A percentile compares a stretch with the other conserved stretches of the same genome.
Conservation (phyloP, 2,113 vertebrate genomes). For the Hyaena hyaena region DNA sequence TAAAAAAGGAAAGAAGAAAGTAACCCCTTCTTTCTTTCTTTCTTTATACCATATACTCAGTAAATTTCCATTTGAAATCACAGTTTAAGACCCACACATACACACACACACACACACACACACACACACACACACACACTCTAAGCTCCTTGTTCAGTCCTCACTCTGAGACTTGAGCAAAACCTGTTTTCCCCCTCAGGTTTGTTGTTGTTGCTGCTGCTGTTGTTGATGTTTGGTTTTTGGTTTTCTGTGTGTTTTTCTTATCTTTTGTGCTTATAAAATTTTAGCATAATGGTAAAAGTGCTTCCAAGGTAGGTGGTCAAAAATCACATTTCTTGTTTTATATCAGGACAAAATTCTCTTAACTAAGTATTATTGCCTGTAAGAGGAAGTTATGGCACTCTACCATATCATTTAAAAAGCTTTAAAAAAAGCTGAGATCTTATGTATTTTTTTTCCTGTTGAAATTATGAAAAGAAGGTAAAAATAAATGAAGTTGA, state of each 20-base stretch:
- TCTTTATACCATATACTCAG: neutral
- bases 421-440: neutral
- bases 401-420: neutral
- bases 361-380: neutral
- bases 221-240: too few species aligned
- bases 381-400: neutral
- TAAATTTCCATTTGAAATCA: neutral
- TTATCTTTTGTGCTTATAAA: neutral
- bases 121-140: neutral
- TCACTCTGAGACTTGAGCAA: neutral
- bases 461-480: neutral
- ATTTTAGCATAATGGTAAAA: neutral
- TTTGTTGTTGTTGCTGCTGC: too few species aligned
- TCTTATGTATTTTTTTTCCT: neutral
- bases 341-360: neutral
- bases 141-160: neutral
- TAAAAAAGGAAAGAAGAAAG: neutral
- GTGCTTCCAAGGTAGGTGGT: neutral
- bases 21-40: neutral
- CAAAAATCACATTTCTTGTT: neutral
- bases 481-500: neutral
- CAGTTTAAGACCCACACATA: neutral
- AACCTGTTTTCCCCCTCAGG: fast-evolving
- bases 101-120: too few species aligned
- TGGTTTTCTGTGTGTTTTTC: neutral